A percentile compares a stretch with the other conserved stretches of the same genome.
These are phyloP conservation scores for Rhynchotus rufescens DNA, from an alignment of 2,797 vertebrate genomes.

Conservation along the genomic window DNA sequence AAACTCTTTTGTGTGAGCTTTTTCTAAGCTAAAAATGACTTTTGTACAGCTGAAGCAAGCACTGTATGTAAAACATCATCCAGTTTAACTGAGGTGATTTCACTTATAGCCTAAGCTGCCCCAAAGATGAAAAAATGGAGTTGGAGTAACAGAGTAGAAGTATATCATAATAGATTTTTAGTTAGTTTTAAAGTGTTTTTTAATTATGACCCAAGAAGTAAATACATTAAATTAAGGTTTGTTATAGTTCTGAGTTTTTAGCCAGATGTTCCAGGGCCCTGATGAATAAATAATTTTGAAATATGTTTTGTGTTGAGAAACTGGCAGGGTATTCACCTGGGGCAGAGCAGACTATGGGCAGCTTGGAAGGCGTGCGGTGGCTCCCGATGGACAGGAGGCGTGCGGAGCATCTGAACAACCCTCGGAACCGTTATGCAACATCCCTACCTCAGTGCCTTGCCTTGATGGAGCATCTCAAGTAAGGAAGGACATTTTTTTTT, in stretches of 20 bases:
- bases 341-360: conserved; percentile 92
- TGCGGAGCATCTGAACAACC: neutral
- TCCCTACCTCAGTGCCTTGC: conserved; percentile 78
- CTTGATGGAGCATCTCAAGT: conserved; percentile 90
- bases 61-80: conserved; percentile 47
- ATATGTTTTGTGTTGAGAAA: conserved; percentile 82
- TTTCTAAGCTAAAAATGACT: conserved; percentile 16
- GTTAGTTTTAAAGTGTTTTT: neutral
- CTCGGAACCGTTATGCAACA: neutral
- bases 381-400: conserved; percentile 14
- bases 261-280: neutral
- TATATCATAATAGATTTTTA: neutral
- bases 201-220: neutral
- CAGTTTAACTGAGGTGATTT: conserved; percentile 60
- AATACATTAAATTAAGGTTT: neutral
- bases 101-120: conserved; percentile 55
- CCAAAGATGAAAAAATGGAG: neutral
- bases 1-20: conserved; percentile 55
- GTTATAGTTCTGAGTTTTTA: neutral
- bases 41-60: conserved; percentile 56
- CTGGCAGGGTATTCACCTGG: conserved; percentile 90
- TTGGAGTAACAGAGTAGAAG: conserved; percentile 30
- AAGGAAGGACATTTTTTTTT: neutral
- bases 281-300: neutral
- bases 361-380: conserved; percentile 80